Evolutionary conservation across 2,113 vertebrate species (phyloP), one percentile per base, ranked within the genome.

Genomic region (Oxyruncus cristatus): DNA sequence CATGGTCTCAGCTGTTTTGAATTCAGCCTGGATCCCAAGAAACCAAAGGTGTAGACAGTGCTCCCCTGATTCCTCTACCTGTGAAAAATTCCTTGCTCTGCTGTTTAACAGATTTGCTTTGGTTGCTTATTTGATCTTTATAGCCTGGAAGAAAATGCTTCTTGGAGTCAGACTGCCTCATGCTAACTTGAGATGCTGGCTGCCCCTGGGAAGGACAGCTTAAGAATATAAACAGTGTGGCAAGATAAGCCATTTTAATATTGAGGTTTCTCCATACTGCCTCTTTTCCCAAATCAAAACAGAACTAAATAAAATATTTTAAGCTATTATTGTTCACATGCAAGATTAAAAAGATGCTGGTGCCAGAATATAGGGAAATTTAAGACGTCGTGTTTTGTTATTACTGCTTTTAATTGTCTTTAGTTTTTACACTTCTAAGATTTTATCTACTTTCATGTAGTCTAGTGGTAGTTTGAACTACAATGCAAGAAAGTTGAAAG

Each of bases 1-100:
- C n/a, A 30, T 50, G 55, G 52, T 75, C 59, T 96, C 78, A 93
- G 85, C 88, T 96, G 67, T 83, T 93, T 81, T 39, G 16, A 75
- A 70, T 89, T 86, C 63, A 86, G 33, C 62, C 47, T 5, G 1
- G 30, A 86, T 91, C 65, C 37, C 22, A 53, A 37, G 52, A 92
- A 82, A 73, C 35, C 32, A 59, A 63, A 95, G 55, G 26, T 10
- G 5, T 35, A 61, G 80, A 46, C 12, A 61, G 62, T 16, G 35
- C 19, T 85, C 17, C 91, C 32, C 46, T 3, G 5, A 12, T 28
- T 85, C n/a, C 32, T 70, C 50, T 82, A 76, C 35, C 50, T 83
- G 14, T 85, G 50, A 74, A 88, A 74, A 44, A 46, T 53, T 79
- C 32, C 49, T 71, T 74, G n/a, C 39, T 47, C 52, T 56, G 44